These are phyloP conservation scores for Metopolophium dirhodum DNA, from an alignment of 1,140 invertebrate genomes.

Conservation along the genomic window DNA sequence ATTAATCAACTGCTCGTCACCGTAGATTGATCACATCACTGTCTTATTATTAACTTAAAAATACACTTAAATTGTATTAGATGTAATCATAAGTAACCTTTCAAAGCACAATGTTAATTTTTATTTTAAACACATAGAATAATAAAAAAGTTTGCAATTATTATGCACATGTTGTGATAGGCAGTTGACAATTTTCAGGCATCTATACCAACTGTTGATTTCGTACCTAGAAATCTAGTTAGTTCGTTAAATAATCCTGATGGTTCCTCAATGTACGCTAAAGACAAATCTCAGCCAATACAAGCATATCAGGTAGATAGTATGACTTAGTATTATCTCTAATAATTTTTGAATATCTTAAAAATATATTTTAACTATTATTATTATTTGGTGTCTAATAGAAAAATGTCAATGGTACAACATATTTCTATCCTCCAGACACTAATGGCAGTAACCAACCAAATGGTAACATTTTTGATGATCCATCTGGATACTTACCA, in stretches of 20 bases:
- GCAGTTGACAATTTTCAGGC: slow-evolving; percentile 45
- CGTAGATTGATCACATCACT: background rate
- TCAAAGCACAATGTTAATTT: background rate
- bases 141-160: background rate
- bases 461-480: slow-evolving; percentile 31
- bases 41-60: background rate
- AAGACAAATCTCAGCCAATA: slow-evolving; percentile 55
- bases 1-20: background rate
- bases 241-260: slow-evolving; percentile 39
- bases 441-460: slow-evolving; percentile 26
- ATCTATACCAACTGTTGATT: slow-evolving; percentile 45
- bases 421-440: slow-evolving; percentile 49
- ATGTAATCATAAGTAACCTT: background rate
- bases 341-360: background rate
- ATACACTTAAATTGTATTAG: background rate
- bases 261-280: slow-evolving; percentile 44
- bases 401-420: slow-evolving; percentile 50
- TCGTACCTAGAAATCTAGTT: slow-evolving; percentile 55
- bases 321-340: background rate
- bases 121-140: background rate
- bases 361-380: background rate
- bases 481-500: slow-evolving; percentile 49
- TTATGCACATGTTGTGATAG: slow-evolving; percentile 19
- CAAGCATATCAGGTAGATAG: slow-evolving; percentile 55
- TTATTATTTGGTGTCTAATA: slow-evolving; percentile 11